Conservation (phyloP, 1,140 invertebrate species). For the Gonatopus flavifemur region DNA sequence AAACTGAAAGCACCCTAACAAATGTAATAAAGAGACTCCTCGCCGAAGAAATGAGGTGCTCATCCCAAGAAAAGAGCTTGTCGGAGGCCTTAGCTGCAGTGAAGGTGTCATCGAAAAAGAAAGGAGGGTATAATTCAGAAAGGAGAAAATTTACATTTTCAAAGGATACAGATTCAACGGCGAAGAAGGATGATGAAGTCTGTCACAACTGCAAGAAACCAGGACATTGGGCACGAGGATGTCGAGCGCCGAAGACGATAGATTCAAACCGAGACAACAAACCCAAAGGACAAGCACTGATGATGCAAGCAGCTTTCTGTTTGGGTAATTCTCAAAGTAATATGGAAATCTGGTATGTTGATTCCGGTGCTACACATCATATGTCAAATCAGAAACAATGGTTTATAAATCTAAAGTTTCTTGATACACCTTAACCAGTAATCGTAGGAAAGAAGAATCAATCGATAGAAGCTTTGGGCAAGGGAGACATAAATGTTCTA, state of each 20-base stretch:
- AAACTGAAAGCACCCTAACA: neutral
- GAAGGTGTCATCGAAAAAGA: constrained; percentile 3
- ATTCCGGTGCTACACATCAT: constrained; percentile 29
- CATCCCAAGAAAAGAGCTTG: constrained; percentile 10
- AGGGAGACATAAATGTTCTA: constrained; percentile 35
- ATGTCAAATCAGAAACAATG: constrained; percentile 23
- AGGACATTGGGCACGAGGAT: constrained; percentile 12
- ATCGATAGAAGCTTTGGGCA: constrained; percentile 20
- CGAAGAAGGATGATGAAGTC: neutral
- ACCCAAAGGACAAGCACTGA: constrained; percentile 4
- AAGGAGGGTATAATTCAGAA: neutral
- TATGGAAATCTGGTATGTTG: constrained; percentile 11
- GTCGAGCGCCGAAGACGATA: neutral
- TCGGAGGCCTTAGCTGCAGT: constrained; percentile 6
- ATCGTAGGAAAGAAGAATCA: constrained; percentile 26
- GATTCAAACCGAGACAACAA: constrained; percentile 1
- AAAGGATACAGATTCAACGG: neutral
- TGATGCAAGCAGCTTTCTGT: constrained; percentile 5
- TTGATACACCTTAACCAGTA: constrained; percentile 11
- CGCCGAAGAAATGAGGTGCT: neutral
- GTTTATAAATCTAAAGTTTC: constrained; percentile 12
- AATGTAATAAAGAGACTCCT: constrained; percentile 8
- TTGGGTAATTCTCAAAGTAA: neutral
- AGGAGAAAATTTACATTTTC: neutral
- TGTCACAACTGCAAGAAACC: constrained; percentile 9